Percentiles rank a stretch among this genome's conserved stretches.
These are phyloP conservation scores for Vannuccia rotundouncinata DNA, from an alignment of 2,888 invertebrate species.

Conservation along the genomic window DNA sequence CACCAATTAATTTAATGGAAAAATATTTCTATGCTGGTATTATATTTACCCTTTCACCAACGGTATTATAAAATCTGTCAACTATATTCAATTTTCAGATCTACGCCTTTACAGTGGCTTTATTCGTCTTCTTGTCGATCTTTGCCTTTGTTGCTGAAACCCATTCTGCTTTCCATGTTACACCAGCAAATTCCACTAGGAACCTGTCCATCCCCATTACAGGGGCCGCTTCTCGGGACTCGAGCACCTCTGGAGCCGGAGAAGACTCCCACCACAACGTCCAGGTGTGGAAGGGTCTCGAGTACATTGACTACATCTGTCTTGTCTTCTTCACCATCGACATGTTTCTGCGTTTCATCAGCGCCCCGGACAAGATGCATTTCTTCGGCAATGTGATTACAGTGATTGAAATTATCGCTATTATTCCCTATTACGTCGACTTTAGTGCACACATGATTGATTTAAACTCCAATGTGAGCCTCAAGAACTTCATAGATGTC, in stretches of 20 bases:
- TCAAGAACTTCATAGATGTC: constrained; percentile 28
- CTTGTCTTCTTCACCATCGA: constrained; percentile 35
- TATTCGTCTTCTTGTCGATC: constrained; percentile 36
- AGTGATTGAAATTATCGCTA: constrained; percentile 34
- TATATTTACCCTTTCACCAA: too few species aligned
- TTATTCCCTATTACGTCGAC: constrained; percentile 36
- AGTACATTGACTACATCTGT: constrained; percentile 35
- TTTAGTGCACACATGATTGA: constrained; percentile 27
- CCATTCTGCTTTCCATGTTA: constrained; percentile 31
- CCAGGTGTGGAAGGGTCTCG: constrained; percentile 27
- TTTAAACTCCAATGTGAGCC: constrained; percentile 11
- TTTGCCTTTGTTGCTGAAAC: constrained; percentile 38
- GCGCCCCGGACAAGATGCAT: constrained; percentile 24
- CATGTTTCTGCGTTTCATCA: constrained; percentile 29
- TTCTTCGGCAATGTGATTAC: constrained; percentile 31
- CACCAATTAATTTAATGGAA: too few species aligned
- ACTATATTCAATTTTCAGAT: too few species aligned
- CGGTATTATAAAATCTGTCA: too few species aligned
- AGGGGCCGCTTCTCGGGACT: neutral
- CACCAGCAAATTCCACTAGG: neutral
- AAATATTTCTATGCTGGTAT: too few species aligned
- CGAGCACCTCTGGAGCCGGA: neutral
- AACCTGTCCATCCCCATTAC: neutral
- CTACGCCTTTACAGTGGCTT: constrained; percentile 32
- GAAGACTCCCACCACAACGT: neutral